Conservation (phyloP, 2,113 vertebrate species). For the Scopus umbretta region DNA sequence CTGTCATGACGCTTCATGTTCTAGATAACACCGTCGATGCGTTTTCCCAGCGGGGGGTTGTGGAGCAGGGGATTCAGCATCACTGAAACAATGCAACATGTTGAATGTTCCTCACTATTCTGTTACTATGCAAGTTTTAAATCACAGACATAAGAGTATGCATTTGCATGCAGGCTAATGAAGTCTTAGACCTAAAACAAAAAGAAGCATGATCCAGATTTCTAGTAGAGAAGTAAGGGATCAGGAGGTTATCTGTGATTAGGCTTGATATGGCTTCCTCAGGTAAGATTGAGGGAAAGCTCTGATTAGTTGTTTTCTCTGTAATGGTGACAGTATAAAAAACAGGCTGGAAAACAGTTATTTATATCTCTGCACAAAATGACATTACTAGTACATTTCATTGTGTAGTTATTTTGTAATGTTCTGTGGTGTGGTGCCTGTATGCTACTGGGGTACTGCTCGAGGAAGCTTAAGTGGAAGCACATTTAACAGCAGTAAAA, state of each 20-base stretch:
- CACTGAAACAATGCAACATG: accelerated
- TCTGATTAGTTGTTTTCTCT: constrained; percentile 32
- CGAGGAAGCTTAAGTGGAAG: constrained; percentile 27
- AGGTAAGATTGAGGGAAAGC: constrained; percentile 12
- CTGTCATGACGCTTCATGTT: not conserved
- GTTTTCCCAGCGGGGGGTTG: not conserved
- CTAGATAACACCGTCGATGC: not conserved
- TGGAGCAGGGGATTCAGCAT: not conserved
- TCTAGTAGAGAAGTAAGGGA: not conserved
- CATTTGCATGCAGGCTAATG: not conserved
- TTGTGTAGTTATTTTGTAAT: constrained; percentile 30
- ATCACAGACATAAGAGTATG: not conserved
- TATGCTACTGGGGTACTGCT: constrained; percentile 8
- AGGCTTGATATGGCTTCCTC: not conserved
- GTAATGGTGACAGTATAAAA: not conserved
- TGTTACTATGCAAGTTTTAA: not conserved
- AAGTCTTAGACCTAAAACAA: not conserved
- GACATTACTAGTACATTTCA: constrained; percentile 10
- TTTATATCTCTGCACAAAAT: constrained; percentile 51
- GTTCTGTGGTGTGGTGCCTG: not conserved
- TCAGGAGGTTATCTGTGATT: not conserved
- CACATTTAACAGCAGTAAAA: constrained; percentile 16
- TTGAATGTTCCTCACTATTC: not conserved
- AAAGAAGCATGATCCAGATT: not conserved
- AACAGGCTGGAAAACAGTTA: constrained; percentile 46